Conservation (phyloP, 1,140 invertebrate genomes). For the Hylaeus volcanicus region DNA sequence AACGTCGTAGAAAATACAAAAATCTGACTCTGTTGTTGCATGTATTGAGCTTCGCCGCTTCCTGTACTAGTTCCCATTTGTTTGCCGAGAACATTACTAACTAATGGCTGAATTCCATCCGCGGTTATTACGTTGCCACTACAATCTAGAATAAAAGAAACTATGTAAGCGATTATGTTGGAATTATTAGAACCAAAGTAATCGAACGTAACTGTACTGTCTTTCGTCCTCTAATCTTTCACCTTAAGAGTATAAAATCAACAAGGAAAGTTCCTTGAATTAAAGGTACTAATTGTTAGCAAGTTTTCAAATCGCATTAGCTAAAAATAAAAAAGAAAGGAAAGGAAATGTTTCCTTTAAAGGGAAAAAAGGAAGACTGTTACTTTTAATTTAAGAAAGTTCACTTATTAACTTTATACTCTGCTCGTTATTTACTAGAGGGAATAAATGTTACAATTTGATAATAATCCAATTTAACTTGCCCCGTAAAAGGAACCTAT, state of each 20-base stretch:
- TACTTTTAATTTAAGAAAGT: too few relatives aligned
- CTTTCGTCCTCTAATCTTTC: too few relatives aligned
- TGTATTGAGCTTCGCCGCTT: conserved; percentile 85
- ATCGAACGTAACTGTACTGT: too few relatives aligned
- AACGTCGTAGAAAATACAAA: conserved; percentile 97
- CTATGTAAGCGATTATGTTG: neutral
- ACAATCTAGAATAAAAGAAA: conserved; percentile 66
- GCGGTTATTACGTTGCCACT: conserved; percentile 73
- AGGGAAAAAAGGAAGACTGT: too few relatives aligned
- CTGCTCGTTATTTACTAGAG: neutral
- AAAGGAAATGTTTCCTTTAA: too few relatives aligned
- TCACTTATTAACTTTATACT: too few relatives aligned
- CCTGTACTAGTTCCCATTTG: conserved; percentile 89
- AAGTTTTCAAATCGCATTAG: too few relatives aligned
- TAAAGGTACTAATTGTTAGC: too few relatives aligned
- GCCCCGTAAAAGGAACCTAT: neutral
- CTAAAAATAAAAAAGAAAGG: too few relatives aligned
- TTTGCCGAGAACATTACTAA: conserved; percentile 89
- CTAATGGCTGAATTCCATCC: conserved; percentile 86
- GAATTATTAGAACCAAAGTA: neutral
- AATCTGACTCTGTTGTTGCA: conserved; percentile 98
- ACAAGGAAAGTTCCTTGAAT: too few relatives aligned
- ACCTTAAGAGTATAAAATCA: too few relatives aligned
- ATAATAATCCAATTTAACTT: neutral
- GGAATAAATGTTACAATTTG: neutral